phyloP scores from a whole-genome alignment of 2,888 invertebrate species.

The Stenodema calcarata region DNA sequence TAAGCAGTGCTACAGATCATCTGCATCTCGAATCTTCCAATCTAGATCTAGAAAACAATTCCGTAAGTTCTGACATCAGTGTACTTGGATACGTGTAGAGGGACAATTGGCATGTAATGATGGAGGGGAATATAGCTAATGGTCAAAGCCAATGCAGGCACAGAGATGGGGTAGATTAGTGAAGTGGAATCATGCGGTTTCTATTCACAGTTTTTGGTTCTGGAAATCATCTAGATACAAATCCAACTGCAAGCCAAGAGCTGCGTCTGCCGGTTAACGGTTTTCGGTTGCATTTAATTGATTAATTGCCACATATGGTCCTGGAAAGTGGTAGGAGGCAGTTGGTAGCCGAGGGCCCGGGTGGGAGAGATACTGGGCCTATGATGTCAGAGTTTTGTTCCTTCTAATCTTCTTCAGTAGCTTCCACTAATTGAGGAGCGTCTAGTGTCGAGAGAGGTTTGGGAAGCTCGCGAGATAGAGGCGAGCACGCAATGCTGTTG shows the following conservation, averaged over 20 bases:
- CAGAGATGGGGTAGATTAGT: too few relatives aligned
- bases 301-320: constrained; percentile 27
- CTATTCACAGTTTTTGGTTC: too few relatives aligned
- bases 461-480: background rate
- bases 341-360: background rate
- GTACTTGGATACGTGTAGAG: too few relatives aligned
- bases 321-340: background rate
- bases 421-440: constrained; percentile 26
- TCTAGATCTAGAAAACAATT: too few relatives aligned
- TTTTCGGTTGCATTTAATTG: background rate
- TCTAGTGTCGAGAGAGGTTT: background rate
- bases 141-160: too few relatives aligned
- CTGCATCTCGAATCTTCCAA: too few relatives aligned
- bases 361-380: background rate
- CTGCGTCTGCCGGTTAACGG: background rate
- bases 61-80: too few relatives aligned
- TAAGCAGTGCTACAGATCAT: too few relatives aligned
- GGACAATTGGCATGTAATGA: too few relatives aligned
- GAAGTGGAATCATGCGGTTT: too few relatives aligned
- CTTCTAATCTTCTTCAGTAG: constrained; percentile 26
- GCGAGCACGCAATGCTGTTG: constrained; percentile 8
- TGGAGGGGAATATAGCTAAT: too few relatives aligned
- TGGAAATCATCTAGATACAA: background rate
- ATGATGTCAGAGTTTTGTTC: constrained; percentile 19
- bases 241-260: background rate